phyloP scores from a whole-genome alignment of 2,797 vertebrate species.

The Valencia hispanica region DNA sequence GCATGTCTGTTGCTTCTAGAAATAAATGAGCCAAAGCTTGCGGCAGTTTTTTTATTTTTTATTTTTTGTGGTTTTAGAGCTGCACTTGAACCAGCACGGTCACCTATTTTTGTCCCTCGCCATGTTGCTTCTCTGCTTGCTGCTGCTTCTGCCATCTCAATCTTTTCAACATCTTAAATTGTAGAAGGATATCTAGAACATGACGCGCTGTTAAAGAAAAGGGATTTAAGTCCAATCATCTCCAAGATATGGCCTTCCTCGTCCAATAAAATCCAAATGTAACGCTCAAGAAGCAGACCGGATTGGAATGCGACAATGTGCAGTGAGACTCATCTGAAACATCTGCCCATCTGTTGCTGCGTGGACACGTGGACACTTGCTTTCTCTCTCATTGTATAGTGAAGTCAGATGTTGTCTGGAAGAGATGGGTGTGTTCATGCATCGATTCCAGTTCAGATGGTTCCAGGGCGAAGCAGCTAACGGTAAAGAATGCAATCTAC shows the following conservation, averaged over 20 bases:
- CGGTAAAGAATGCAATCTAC: conserved; percentile 9
- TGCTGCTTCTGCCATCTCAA: neutral
- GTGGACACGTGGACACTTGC: neutral
- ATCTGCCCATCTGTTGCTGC: neutral
- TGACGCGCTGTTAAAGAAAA: neutral
- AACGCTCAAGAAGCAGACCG: conserved; percentile 13
- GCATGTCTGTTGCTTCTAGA: too few species aligned
- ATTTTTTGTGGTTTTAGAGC: neutral
- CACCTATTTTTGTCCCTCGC: neutral
- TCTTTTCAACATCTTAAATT: neutral
- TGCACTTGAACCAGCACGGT: neutral
- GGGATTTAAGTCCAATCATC: neutral
- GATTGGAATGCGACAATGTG: conserved; percentile 17
- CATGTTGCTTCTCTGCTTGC: neutral
- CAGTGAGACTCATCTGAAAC: conserved; percentile 13
- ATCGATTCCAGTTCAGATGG: conserved; percentile 35
- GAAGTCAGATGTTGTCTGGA: neutral
- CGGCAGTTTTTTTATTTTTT: too few species aligned
- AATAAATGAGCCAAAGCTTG: neutral
- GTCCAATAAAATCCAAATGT: conserved; percentile 31
- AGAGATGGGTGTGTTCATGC: conserved; percentile 23
- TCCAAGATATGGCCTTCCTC: neutral
- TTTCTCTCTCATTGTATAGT: neutral
- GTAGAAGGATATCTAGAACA: neutral
- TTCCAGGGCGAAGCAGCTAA: conserved; percentile 16